Evolutionary conservation across 2,113 vertebrate genomes (phyloP), one percentile per base, ranked within the genome.

Genomic region (Delphinapterus leucas): DNA sequence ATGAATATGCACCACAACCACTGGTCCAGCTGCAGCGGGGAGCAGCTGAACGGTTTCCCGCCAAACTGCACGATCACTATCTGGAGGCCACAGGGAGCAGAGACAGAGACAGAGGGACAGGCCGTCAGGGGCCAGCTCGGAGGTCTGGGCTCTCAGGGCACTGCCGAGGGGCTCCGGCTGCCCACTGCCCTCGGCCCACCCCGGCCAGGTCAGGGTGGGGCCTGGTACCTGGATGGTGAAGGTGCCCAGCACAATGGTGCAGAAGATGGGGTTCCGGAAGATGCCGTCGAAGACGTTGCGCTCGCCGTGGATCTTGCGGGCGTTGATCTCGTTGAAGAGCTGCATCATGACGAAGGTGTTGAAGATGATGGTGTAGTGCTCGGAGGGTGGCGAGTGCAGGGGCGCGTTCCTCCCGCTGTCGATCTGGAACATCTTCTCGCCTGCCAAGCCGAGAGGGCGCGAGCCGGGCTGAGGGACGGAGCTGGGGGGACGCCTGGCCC

Each of bases 311-410:
- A 99, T 99, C 97, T 99, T 99, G 67, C 99, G 99, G 44, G 99
- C 99, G 0, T 99, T 99, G 98, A 99, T 99, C 98, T 99, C 99
- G 8, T 99, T 99, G 98, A 99, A 99, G 88, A 99, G 99, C 98
- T 99, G 99, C 99, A 99, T 99, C 99, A 99, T 99, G 98, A 99
- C 99, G 17, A 99, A 99, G 77, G 99, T 99, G 98, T 99, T 99
- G 99, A 99, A 99, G 98, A 99, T 99, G 98, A 99, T 99, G 97
- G 99, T 99, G 98, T 99, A 99, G 98, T 99, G 99, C 88, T 99
- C 99, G 0, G 99, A 99, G 23, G 99, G 99, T 12, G 99, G 99
- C 1, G 99, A 99, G 97, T 99, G 99, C 26, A 99, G 99, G 0
- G 99, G 99, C 1, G 99, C 99, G 0, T 99, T 99, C 80, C 99